Conservation (phyloP, 2,888 invertebrate species). For the Hetaerina titia region DNA sequence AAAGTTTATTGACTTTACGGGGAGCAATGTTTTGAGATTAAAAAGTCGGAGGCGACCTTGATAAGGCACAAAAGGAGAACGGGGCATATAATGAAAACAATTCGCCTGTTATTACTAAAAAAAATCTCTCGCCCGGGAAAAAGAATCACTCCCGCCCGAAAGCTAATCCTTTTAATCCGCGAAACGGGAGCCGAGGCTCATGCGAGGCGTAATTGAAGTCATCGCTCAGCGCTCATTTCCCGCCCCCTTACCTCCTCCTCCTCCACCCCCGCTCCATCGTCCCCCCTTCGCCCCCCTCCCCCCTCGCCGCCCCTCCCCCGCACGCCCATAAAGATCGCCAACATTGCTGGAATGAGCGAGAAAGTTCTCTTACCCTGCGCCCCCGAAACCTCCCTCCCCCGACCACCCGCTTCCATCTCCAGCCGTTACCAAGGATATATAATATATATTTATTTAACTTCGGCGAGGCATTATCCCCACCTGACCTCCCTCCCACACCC, state of each 20-base stretch:
- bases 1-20: slow-evolving; percentile 32
- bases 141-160: not conserved
- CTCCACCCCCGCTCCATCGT: not conserved
- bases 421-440: slow-evolving; percentile 65
- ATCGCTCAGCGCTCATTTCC: slow-evolving; percentile 57
- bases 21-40: slow-evolving; percentile 23
- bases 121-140: not conserved
- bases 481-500: slow-evolving; percentile 41
- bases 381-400: not conserved
- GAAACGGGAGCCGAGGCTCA: not conserved
- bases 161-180: slow-evolving; percentile 39
- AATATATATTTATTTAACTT: slow-evolving; percentile 67
- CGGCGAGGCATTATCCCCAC: slow-evolving; percentile 63
- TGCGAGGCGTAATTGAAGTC: slow-evolving; percentile 49
- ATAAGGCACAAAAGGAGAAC: not conserved
- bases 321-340: slow-evolving; percentile 50
- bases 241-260: not conserved
- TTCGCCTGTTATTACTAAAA: slow-evolving; percentile 22
- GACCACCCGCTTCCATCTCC: slow-evolving; percentile 4
- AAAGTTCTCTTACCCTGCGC: not conserved
- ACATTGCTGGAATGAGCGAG: slow-evolving; percentile 59
- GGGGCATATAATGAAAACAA: slow-evolving; percentile 19
- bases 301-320: not conserved
- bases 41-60: slow-evolving; percentile 24
- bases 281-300: not conserved